Base-by-base conservation (phyloP, 1,140 invertebrate species). In the Bombus affinis region DNA sequence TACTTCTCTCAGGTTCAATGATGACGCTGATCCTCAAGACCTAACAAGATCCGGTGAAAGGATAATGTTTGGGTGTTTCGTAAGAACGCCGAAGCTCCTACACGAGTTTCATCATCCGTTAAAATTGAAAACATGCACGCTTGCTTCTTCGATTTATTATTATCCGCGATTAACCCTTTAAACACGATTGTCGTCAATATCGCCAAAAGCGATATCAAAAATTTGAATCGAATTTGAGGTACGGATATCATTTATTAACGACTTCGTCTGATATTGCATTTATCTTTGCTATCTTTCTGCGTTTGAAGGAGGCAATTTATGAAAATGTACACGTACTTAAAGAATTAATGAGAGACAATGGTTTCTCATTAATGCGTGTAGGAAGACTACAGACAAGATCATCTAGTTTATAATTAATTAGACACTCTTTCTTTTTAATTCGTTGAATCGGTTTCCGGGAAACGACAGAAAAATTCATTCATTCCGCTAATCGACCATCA, bases 41-140 rank as follows among this genome's bases (percentile, higher is more conserved):
- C 65, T 5, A 83, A 47, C 53, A 80, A 74, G 86, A 83, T 62
- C 72, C 65, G 42, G 88, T 89, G 88, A 89, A 89, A 89, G 88
- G 88, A 89, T 76, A 72, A 57, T 37, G 76, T 85, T 80, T 32
- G 76, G 39, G 5, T 25, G 39, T 85, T 85, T 85, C 83, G 83
- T 85, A 85, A 85, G 25, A 5, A 18, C 35, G 68, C 35, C 47
- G 42, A 80, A 85, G 53, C 68, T 35, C 3, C 42, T 5, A 35
- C 4, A 22, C n/a, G 22, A 62, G 39, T 80, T 72, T 81, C 78
- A 37, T 86, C 62, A 39, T 66, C 18, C 70, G 53, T 8, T 35
- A 8, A 59, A 10, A 35, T 9, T 59, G 53, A 47, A 35, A 72
- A 32, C 68, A 68, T 72, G 32, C 39, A 10, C 37, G 15, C 5